phyloP scores from a whole-genome alignment of 2,113 vertebrate genomes.

The Chaetura pelagica region DNA sequence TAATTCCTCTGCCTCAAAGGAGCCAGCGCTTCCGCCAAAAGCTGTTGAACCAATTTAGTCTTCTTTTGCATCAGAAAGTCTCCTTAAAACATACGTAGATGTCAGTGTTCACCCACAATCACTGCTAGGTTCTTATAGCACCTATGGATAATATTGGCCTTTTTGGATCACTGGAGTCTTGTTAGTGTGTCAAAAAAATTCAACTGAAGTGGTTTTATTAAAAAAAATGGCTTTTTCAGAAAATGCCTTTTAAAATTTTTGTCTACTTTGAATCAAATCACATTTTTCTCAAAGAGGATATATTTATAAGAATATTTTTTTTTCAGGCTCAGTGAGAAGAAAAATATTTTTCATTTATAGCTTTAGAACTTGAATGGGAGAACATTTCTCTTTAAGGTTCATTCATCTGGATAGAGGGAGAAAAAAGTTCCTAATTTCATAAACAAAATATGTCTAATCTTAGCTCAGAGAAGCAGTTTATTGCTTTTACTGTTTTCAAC shows the following conservation, averaged over 20 bases:
- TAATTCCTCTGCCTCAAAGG: conserved; percentile 4
- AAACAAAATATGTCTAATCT: not conserved
- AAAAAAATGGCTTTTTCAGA: not conserved
- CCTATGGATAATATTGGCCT: not conserved
- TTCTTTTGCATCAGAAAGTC: not conserved
- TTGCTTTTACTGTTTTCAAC: not conserved
- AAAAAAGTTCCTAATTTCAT: not conserved
- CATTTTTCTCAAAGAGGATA: not conserved
- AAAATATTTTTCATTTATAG: not conserved
- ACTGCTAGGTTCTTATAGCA: not conserved
- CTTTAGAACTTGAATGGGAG: not conserved
- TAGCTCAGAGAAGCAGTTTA: not conserved
- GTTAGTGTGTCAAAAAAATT: not conserved
- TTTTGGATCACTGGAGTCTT: not conserved
- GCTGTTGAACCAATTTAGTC: not conserved
- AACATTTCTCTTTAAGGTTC: not conserved
- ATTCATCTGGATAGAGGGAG: not conserved
- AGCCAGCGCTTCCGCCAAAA: not conserved
- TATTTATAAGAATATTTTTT: not conserved
- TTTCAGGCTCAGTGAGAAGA: not conserved
- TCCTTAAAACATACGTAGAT: not conserved
- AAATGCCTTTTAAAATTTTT: not conserved
- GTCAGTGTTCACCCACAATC: not conserved
- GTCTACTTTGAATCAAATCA: not conserved
- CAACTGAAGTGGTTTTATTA: not conserved